A percentile compares a stretch with the other conserved stretches of the same genome.
These are phyloP conservation scores for Rhinopithecus roxellana DNA, from an alignment of 2,113 vertebrate genomes.

Conservation along the genomic window DNA sequence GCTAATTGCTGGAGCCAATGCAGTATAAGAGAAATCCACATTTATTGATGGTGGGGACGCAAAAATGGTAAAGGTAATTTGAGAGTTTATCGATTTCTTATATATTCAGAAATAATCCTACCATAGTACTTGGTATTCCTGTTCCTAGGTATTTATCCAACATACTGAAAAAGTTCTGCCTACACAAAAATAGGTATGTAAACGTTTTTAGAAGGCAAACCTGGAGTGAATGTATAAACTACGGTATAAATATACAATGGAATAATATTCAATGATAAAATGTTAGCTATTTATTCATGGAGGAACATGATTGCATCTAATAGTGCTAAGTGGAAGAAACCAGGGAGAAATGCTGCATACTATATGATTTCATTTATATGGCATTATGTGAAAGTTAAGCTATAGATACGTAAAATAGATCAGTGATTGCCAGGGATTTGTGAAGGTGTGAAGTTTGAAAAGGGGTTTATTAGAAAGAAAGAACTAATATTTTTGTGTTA, in stretches of 20 bases:
- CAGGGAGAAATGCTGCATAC: neutral
- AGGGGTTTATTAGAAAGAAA: neutral
- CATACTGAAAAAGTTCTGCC: neutral
- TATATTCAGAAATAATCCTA: neutral
- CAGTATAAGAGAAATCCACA: neutral
- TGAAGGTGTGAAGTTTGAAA: neutral
- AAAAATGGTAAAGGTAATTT: neutral
- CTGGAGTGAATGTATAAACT: neutral
- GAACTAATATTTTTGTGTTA: neutral
- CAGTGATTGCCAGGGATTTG: neutral
- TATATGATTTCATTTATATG: neutral
- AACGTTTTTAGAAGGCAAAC: neutral
- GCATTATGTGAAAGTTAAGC: neutral
- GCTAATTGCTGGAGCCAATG: neutral
- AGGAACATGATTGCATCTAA: neutral
- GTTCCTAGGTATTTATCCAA: neutral
- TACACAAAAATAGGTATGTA: neutral
- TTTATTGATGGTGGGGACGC: neutral
- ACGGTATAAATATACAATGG: neutral
- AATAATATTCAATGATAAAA: neutral
- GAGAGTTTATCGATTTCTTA: neutral
- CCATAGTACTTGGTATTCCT: neutral
- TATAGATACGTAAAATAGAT: neutral
- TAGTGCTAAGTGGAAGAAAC: neutral
- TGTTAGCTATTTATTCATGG: neutral